phyloP scores from a whole-genome alignment of 2,797 vertebrate species.

The Hydrophis major region DNA sequence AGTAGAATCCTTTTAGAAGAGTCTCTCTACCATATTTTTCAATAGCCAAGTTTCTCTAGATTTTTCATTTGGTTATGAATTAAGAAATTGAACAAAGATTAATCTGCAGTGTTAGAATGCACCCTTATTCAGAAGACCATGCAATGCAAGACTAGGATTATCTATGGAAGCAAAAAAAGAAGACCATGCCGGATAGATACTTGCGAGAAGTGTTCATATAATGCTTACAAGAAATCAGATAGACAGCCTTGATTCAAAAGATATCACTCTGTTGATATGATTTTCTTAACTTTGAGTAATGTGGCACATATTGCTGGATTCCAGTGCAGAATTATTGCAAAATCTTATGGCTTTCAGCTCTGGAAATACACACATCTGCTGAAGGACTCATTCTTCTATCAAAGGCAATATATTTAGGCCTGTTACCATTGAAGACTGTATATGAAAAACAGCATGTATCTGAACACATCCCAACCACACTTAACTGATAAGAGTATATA shows the following conservation, averaged over 20 bases:
- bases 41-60: not conserved
- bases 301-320: not conserved
- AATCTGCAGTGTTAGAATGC: too few relatives aligned
- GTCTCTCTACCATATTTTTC: not conserved
- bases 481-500: not conserved
- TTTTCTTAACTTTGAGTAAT: not conserved
- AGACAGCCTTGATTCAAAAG: not conserved
- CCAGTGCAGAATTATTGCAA: not conserved
- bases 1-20: not conserved
- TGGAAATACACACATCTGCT: not conserved
- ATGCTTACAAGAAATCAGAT: not conserved
- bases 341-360: not conserved
- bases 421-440: not conserved
- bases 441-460: not conserved
- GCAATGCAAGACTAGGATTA: too few relatives aligned
- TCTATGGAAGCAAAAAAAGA: not conserved
- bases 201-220: not conserved
- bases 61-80: too few relatives aligned
- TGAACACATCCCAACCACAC: not conserved
- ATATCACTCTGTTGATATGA: not conserved
- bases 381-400: not conserved
- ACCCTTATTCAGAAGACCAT: too few relatives aligned
- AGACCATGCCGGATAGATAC: not conserved
- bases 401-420: not conserved
- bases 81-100: too few relatives aligned